Percentiles rank a stretch among this genome's conserved stretches.
phyloP scores from a whole-genome alignment of 2,113 vertebrate species.

The Prolemur simus region DNA sequence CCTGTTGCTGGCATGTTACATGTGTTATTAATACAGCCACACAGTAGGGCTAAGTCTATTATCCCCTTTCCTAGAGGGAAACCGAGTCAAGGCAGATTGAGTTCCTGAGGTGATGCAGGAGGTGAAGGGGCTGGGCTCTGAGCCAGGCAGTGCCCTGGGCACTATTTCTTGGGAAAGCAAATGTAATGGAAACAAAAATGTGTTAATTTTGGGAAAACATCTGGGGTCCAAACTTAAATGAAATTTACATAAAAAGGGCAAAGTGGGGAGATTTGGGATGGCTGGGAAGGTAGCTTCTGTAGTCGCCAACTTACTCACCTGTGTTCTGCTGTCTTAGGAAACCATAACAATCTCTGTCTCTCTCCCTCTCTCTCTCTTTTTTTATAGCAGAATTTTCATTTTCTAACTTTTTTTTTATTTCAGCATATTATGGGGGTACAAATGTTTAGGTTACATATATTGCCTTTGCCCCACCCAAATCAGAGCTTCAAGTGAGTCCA shows the following conservation, averaged over 20 bases:
- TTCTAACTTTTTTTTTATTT: too few relatives aligned
- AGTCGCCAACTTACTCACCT: accelerated
- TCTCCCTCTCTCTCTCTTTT: too few relatives aligned
- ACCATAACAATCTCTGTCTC: too few relatives aligned
- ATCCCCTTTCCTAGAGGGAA: neutral
- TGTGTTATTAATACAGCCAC: too few relatives aligned
- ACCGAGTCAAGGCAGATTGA: neutral
- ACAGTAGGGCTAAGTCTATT: neutral
- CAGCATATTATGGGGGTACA: too few relatives aligned
- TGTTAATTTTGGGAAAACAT: neutral
- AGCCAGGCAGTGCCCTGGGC: too few relatives aligned
- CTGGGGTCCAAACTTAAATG: neutral
- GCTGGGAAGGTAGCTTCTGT: accelerated
- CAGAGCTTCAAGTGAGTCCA: too few relatives aligned
- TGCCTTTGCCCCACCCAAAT: too few relatives aligned
- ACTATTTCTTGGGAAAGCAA: neutral
- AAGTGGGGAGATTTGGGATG: neutral
- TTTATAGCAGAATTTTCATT: too few relatives aligned
- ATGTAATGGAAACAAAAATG: neutral
- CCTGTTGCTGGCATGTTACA: too few relatives aligned
- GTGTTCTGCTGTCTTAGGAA: accelerated
- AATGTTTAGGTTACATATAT: too few relatives aligned
- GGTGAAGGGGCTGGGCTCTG: neutral
- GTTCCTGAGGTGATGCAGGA: neutral
- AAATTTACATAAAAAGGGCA: too few relatives aligned